phyloP scores from a whole-genome alignment of 2,888 invertebrate genomes.

The Blera fallax region DNA sequence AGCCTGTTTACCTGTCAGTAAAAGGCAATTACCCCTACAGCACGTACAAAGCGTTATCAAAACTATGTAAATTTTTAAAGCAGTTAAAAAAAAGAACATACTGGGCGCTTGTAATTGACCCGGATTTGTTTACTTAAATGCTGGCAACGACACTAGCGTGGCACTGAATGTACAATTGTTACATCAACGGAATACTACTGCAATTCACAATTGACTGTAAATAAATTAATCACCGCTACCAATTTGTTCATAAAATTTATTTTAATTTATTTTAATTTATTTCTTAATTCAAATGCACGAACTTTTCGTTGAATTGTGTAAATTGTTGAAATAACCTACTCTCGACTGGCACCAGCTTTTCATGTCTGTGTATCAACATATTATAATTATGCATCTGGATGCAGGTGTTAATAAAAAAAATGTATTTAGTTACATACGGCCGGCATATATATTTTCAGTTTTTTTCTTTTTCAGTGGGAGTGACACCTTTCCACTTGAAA shows the following conservation, averaged over 20 bases:
- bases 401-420: constrained; percentile 47
- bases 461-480: constrained; percentile 1
- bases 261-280: background rate
- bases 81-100: background rate
- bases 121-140: background rate
- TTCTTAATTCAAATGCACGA: background rate
- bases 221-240: constrained; percentile 41
- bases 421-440: constrained; percentile 26
- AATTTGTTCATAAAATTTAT: constrained; percentile 37
- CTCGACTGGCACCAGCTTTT: background rate
- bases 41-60: background rate
- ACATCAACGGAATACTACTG: constrained; percentile 20
- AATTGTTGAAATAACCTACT: constrained; percentile 44
- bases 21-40: background rate
- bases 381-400: constrained; percentile 24
- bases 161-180: constrained; percentile 12
- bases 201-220: constrained; percentile 8
- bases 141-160: background rate
- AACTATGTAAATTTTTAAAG: constrained; percentile 8
- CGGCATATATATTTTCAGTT: constrained; percentile 8
- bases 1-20: background rate
- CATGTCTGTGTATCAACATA: constrained; percentile 30
- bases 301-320: constrained; percentile 5
- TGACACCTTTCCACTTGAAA: constrained; percentile 5
- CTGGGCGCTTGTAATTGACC: background rate